Conservation (phyloP, 53 echinoderm and acorn worm genomes). For the Hippasteria phrygiana region DNA sequence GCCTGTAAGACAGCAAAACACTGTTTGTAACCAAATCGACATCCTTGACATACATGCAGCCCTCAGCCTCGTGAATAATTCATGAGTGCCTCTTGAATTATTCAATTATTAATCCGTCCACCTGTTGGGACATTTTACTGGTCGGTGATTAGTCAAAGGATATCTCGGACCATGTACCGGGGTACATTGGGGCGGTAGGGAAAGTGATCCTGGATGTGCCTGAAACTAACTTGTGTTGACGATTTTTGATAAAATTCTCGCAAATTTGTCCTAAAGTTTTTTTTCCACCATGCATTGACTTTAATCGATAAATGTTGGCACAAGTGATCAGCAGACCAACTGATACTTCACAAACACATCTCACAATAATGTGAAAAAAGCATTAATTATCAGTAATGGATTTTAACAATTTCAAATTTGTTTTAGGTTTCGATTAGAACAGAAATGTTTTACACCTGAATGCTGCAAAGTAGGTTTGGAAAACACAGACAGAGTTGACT, state of each 20-base stretch:
- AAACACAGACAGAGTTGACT: not conserved
- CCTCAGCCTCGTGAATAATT: not conserved
- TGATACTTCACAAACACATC: not conserved
- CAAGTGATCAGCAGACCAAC: not conserved
- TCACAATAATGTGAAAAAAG: not conserved
- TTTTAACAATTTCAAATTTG: too few relatives aligned
- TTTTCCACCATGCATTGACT: not conserved
- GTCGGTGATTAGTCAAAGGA: not conserved
- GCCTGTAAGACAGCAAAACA: not conserved
- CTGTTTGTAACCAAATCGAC: not conserved
- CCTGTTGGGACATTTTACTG: slow-evolving; percentile 38
- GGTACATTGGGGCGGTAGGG: too few relatives aligned
- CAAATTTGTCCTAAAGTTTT: not conserved
- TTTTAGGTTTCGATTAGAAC: too few relatives aligned
- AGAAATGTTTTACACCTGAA: too few relatives aligned
- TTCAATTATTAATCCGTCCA: not conserved
- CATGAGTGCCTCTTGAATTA: slow-evolving; percentile 36
- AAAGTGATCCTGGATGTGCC: too few relatives aligned
- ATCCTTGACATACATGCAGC: not conserved
- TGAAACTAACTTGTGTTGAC: too few relatives aligned
- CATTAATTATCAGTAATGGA: too few relatives aligned
- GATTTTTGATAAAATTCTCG: too few relatives aligned
- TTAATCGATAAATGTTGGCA: not conserved
- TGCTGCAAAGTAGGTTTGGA: too few relatives aligned
- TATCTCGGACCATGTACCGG: not conserved